These are phyloP conservation scores for Peromyscus eremicus DNA, from an alignment of 2,797 vertebrate species.

Conservation along the genomic window DNA sequence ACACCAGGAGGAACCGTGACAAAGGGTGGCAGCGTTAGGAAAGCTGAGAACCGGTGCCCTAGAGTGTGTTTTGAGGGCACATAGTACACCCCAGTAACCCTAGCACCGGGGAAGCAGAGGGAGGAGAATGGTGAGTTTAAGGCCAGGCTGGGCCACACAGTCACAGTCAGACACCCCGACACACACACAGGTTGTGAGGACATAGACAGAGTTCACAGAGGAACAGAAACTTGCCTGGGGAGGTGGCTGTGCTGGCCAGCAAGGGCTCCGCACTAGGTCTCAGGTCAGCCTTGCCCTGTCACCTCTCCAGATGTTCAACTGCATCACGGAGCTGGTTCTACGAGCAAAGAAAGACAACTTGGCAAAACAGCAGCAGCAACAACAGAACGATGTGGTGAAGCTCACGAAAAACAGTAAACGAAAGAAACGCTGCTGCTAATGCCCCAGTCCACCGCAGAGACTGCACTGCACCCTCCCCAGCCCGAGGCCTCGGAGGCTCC, in stretches of 20 bases:
- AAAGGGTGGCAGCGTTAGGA: too few relatives aligned
- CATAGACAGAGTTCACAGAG: background rate
- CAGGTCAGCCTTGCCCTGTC: slow-evolving; percentile 1
- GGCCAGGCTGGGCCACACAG: background rate
- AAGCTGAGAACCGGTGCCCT: background rate
- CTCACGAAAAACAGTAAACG: slow-evolving; percentile 99
- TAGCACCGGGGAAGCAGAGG: background rate
- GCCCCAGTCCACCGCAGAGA: slow-evolving; percentile 84
- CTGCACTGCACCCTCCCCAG: slow-evolving; percentile 86
- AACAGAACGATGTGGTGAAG: slow-evolving; percentile 99
- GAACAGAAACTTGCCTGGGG: background rate
- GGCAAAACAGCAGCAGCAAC: slow-evolving; percentile 98
- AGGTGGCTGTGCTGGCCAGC: background rate
- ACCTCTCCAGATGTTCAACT: slow-evolving; percentile 97
- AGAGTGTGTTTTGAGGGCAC: background rate
- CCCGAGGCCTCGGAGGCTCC: slow-evolving; percentile 87
- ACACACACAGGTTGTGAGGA: too few relatives aligned
- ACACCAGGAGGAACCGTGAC: too few relatives aligned
- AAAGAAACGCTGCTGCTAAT: slow-evolving; percentile 99
- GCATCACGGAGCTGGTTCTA: slow-evolving; percentile 99
- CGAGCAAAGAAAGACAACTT: slow-evolving; percentile 98
- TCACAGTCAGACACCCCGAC: background rate
- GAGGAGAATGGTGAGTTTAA: background rate
- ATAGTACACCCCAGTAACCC: too few relatives aligned
- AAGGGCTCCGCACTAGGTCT: background rate